These are phyloP conservation scores for Drosophila demipolita DNA, from an alignment of 2,888 invertebrate genomes.

Conservation along the genomic window DNA sequence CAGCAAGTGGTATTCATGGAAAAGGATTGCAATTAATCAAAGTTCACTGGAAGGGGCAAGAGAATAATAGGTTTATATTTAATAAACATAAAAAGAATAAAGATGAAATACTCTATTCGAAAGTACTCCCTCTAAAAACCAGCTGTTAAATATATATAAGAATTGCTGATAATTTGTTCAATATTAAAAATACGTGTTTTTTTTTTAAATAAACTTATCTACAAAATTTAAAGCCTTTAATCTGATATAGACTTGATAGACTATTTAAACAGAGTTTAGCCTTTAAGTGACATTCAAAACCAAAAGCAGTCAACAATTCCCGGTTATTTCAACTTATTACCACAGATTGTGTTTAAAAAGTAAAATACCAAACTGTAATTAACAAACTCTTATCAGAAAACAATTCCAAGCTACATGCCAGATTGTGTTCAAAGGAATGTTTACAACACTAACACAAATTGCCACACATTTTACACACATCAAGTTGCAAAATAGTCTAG, in stretches of 20 bases:
- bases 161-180: not conserved
- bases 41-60: not conserved
- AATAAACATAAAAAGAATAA: not conserved
- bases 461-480: not conserved
- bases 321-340: not conserved
- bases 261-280: not conserved
- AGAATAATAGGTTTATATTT: not conserved
- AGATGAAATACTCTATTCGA: not conserved
- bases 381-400: not conserved
- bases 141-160: not conserved
- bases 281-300: not conserved
- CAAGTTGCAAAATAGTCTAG: conserved; percentile 2
- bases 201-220: too few relatives aligned
- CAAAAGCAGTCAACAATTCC: not conserved
- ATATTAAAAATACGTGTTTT: too few relatives aligned
- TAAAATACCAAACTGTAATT: not conserved
- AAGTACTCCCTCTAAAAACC: not conserved
- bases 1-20: not conserved
- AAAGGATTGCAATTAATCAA: not conserved
- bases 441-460: not conserved
- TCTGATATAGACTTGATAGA: too few relatives aligned
- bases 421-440: not conserved
- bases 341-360: not conserved
- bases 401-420: not conserved
- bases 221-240: too few relatives aligned